phyloP scores from a whole-genome alignment of 2,797 vertebrate genomes.

The Cuculus canorus region DNA sequence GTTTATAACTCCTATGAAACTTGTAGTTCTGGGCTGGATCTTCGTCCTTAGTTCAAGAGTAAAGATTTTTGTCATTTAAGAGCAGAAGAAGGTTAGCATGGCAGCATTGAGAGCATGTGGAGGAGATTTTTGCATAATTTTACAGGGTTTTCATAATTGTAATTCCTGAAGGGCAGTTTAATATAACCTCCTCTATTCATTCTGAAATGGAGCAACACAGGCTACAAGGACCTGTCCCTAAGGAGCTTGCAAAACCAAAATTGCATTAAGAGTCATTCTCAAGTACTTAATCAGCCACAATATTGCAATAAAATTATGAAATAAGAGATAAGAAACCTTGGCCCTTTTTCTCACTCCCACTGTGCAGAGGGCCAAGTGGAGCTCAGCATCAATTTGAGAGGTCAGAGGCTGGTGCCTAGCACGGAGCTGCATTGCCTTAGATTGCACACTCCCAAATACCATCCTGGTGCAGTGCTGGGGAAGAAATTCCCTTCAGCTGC shows the following conservation, averaged over 20 bases:
- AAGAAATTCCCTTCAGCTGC: background rate
- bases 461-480: background rate
- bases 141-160: background rate
- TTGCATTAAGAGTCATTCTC: slow-evolving; percentile 41
- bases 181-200: slow-evolving; percentile 2
- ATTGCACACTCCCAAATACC: background rate
- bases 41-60: background rate
- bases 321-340: slow-evolving; percentile 25
- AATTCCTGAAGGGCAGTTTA: background rate
- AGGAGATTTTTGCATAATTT: background rate
- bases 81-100: background rate
- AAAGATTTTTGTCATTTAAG: slow-evolving; percentile 4
- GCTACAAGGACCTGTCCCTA: slow-evolving; percentile 2
- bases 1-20: slow-evolving; percentile 37
- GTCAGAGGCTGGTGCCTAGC: slow-evolving; percentile 5
- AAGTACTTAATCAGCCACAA: slow-evolving; percentile 48
- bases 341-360: slow-evolving; percentile 9
- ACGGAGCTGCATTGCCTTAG: background rate
- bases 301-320: slow-evolving; percentile 65
- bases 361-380: background rate
- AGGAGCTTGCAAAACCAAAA: slow-evolving; percentile 60
- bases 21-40: background rate
- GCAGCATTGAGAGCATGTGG: background rate
- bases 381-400: slow-evolving; percentile 15
- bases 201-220: slow-evolving; percentile 16